phyloP scores from a whole-genome alignment of 1,140 invertebrate species.

The Papilio polytes region DNA sequence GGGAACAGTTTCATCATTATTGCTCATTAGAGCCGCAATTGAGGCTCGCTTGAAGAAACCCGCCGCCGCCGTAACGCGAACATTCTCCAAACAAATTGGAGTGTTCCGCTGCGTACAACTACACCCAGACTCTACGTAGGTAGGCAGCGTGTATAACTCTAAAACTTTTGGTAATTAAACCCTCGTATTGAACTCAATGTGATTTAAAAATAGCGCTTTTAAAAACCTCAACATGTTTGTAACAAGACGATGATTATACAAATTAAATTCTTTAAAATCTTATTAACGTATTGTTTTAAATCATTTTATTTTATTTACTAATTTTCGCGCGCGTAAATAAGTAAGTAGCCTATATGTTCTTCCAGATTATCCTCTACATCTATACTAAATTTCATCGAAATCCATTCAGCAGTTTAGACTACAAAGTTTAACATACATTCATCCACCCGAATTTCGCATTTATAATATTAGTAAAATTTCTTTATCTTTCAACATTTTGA shows the following conservation, averaged over 20 bases:
- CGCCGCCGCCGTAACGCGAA: conserved; percentile 46
- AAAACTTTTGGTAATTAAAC: conserved; percentile 34
- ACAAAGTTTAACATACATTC: too few species aligned
- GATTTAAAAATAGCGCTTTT: neutral
- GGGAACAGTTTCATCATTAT: conserved; percentile 64
- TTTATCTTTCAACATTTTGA: too few species aligned
- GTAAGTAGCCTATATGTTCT: too few species aligned
- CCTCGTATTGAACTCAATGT: conserved; percentile 15
- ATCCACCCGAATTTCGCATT: too few species aligned
- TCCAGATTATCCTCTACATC: too few species aligned
- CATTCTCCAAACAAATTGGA: conserved; percentile 62
- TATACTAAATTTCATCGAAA: too few species aligned
- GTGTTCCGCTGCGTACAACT: conserved; percentile 46
- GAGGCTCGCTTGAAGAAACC: conserved; percentile 60
- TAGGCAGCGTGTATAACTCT: neutral
- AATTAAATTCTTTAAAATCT: neutral
- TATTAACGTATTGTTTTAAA: neutral
- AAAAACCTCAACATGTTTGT: neutral
- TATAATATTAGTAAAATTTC: too few species aligned
- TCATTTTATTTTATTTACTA: too few species aligned
- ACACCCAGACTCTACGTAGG: conserved; percentile 22
- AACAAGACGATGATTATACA: neutral
- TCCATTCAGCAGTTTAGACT: too few species aligned
- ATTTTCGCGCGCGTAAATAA: neutral
- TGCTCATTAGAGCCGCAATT: conserved; percentile 69